Evolutionary conservation across 1,140 invertebrate genomes (phyloP).

Genomic region (Choristoneura fumiferana): DNA sequence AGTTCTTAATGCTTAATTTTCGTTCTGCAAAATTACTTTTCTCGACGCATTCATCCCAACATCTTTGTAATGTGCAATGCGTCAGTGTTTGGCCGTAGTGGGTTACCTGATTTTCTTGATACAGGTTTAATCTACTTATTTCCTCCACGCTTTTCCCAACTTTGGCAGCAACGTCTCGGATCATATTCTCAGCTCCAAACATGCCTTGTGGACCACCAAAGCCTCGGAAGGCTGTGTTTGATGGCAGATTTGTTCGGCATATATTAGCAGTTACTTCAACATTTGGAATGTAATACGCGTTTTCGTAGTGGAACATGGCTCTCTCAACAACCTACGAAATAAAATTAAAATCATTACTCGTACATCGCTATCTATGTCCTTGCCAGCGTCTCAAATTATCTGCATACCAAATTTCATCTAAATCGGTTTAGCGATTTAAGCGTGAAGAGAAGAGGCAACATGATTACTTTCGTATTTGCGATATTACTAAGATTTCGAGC

Average conservation of each 20-base stretch:
- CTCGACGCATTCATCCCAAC: conserved; percentile 90
- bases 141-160: conserved; percentile 81
- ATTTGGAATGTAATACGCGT: conserved; percentile 87
- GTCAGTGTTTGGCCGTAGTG: conserved; percentile 88
- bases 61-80: conserved; percentile 87
- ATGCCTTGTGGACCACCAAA: conserved; percentile 95
- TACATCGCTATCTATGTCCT: too few species aligned
- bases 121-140: conserved; percentile 85
- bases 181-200: conserved; percentile 89
- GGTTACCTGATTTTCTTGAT: conserved; percentile 87
- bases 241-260: conserved; percentile 92
- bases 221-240: conserved; percentile 94
- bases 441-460: too few species aligned
- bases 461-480: too few species aligned
- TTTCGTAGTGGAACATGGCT: conserved; percentile 89
- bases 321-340: conserved; percentile 84
- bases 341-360: too few species aligned
- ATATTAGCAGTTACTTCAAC: conserved; percentile 82
- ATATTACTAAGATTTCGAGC: too few species aligned
- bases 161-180: conserved; percentile 86
- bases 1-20: conserved; percentile 81
- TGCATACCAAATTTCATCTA: too few species aligned
- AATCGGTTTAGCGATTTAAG: too few species aligned
- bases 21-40: conserved; percentile 84
- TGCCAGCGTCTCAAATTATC: too few species aligned